Evolutionary conservation across 2,797 vertebrate genomes (phyloP).

Genomic region (Smutsia gigantea): DNA sequence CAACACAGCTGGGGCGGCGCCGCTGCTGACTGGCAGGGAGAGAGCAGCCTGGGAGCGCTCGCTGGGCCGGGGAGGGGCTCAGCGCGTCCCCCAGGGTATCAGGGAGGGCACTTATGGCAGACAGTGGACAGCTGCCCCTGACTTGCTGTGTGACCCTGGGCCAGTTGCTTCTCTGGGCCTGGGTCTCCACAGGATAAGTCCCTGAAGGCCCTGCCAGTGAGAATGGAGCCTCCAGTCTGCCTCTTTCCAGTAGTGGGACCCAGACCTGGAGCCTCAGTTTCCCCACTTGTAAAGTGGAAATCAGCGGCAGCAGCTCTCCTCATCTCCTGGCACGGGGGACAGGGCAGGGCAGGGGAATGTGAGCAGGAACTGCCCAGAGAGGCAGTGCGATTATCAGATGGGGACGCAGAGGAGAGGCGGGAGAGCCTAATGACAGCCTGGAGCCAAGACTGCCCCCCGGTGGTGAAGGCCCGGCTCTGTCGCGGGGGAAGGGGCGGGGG

Average conservation of each 20-base stretch:
- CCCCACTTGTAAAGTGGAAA: background rate
- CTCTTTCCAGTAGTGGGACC: background rate
- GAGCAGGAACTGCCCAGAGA: background rate
- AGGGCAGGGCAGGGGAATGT: accelerated
- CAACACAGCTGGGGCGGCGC: background rate
- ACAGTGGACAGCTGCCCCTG: background rate
- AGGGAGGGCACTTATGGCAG: background rate
- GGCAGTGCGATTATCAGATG: accelerated
- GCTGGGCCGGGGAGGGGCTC: no score
- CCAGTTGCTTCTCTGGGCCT: background rate
- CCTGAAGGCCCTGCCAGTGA: background rate
- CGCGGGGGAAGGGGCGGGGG: accelerated
- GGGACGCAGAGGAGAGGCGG: background rate
- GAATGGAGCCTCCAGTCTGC: background rate
- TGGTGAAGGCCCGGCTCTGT: background rate
- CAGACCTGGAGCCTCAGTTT: background rate
- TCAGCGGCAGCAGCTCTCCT: background rate
- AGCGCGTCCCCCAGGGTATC: background rate
- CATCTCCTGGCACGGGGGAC: background rate
- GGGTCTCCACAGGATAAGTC: background rate
- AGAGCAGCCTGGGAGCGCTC: background rate
- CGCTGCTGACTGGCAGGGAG: background rate
- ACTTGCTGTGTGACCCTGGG: background rate
- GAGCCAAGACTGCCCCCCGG: background rate
- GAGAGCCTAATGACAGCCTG: background rate